Evolutionary conservation across 53 echinoderm and acorn worm genomes (phyloP), one percentile per base, ranked within the genome.

Genomic region (Echinometra lucunter): DNA sequence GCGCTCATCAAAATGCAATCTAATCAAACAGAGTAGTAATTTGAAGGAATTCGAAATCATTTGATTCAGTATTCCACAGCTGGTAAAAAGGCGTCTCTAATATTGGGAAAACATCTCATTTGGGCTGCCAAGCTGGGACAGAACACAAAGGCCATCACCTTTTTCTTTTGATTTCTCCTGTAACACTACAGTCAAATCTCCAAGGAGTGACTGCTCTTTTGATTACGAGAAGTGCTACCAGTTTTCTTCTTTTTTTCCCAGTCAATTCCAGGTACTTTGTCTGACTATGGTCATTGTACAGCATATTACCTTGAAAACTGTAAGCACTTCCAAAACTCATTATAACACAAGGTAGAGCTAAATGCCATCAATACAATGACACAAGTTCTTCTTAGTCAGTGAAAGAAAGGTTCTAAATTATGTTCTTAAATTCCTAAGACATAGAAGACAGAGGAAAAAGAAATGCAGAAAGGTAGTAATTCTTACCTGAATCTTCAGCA

Each of bases 401-500:
- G 23, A 42, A 78, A 42, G 34, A 18, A 19, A 78, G 42, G 23
- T 69, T 34, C 19, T 40, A 17, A 40, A 78, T 40, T 78, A 42
- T 19, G 37, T 75, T 38, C 21, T 75, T 38, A 17, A 40, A 21
- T 42, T 66, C 21, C 66, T 0, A 78, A 78, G 38, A 38, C 4
- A 23, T 40, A 78, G 40, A 69, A 12, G 23, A 78, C 19, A 40
- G 17, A 30, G 38, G 16, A 37, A n/a, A n/a, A n/a, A n/a, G n/a
- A n/a, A n/a, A n/a, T 25, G 66, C 9, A 66, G n/a, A n/a, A 78
- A 42, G 38, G 23, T 19, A 42, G 30, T 21, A 12, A 44, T 28
- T 34, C 95, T 96, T 60, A 98, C 98, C 98, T 96, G 97, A 95
- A 97, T 98, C 98, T 89, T 97, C 93, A n/a, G 98, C 98, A 8